phyloP scores from a whole-genome alignment of 2,113 vertebrate species.

The Osmerus eperlanus region DNA sequence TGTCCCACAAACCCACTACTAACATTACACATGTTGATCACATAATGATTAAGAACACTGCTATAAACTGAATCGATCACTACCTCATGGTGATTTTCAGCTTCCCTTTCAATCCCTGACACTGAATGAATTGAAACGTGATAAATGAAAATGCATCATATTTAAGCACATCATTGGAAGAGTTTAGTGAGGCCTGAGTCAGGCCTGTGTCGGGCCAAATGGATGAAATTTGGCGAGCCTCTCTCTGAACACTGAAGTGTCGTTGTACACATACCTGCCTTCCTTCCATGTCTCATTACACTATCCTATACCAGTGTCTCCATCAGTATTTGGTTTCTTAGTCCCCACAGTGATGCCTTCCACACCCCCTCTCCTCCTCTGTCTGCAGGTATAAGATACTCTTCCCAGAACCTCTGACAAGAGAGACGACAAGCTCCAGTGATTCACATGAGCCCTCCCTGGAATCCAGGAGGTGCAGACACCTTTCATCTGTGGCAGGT shows the following conservation, averaged over 20 bases:
- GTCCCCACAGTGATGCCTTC: slow-evolving; percentile 23
- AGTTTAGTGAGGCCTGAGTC: background rate
- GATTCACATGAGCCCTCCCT: slow-evolving; percentile 22
- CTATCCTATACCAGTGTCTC: slow-evolving; percentile 26
- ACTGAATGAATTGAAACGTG: no score
- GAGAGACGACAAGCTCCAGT: slow-evolving; percentile 45
- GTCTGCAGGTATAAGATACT: no score
- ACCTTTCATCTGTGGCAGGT: background rate
- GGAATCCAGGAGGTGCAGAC: slow-evolving; percentile 23
- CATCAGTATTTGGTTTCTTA: background rate
- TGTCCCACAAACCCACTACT: no score
- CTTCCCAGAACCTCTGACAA: slow-evolving; percentile 19
- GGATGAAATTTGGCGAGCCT: no score
- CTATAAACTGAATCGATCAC: no score
- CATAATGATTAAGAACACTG: no score
- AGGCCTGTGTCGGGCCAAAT: background rate
- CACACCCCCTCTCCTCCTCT: no score
- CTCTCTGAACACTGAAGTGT: background rate
- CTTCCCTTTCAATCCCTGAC: no score
- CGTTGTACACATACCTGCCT: background rate
- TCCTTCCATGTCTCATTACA: background rate
- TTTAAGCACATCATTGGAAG: background rate
- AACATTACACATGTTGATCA: no score
- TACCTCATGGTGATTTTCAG: no score
- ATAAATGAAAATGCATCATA: no score